A percentile compares a stretch with the other conserved stretches of the same genome.
These are phyloP conservation scores for Chloromyia formosa DNA, from an alignment of 2,888 invertebrate genomes.

Conservation along the genomic window DNA sequence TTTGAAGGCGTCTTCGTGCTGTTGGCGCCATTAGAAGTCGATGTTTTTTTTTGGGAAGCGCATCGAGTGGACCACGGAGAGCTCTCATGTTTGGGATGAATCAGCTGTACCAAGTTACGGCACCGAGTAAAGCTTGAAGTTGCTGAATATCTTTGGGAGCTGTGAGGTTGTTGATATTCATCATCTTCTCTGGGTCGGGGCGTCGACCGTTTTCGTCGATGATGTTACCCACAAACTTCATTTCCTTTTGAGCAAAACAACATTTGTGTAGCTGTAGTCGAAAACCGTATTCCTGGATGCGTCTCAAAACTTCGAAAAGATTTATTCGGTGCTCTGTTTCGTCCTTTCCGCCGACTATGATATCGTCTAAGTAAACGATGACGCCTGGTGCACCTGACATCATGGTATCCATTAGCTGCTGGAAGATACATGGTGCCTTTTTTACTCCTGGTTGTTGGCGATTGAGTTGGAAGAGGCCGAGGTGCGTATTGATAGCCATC, in stretches of 20 bases:
- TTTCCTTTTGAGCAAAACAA: slow-evolving; percentile 14
- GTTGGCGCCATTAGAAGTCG: neutral
- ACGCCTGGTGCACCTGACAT: neutral
- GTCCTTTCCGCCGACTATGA: neutral
- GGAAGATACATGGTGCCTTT: slow-evolving; percentile 17
- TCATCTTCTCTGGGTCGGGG: neutral
- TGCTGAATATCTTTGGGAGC: slow-evolving; percentile 47
- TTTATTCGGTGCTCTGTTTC: slow-evolving; percentile 3
- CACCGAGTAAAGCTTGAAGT: slow-evolving; percentile 51
- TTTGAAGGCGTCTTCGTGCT: slow-evolving; percentile 29
- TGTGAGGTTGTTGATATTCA: neutral
- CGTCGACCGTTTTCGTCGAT: neutral
- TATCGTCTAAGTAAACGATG: slow-evolving; percentile 11
- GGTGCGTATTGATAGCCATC: slow-evolving; percentile 25
- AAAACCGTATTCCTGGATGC: slow-evolving; percentile 9
- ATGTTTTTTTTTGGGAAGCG: slow-evolving; percentile 43
- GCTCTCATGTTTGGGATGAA: slow-evolving; percentile 47
- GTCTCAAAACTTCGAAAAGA: slow-evolving; percentile 21
- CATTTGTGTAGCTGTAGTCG: slow-evolving; percentile 2
- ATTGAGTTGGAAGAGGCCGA: slow-evolving; percentile 4
- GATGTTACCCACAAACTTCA: neutral
- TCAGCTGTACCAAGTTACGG: slow-evolving; percentile 50
- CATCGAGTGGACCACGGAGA: slow-evolving; percentile 47
- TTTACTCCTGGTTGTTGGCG: slow-evolving; percentile 34
- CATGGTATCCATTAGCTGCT: slow-evolving; percentile 31